Conservation (phyloP, 35 echinoderm and acorn worm genomes). For the Eucidaris tribuloides region DNA sequence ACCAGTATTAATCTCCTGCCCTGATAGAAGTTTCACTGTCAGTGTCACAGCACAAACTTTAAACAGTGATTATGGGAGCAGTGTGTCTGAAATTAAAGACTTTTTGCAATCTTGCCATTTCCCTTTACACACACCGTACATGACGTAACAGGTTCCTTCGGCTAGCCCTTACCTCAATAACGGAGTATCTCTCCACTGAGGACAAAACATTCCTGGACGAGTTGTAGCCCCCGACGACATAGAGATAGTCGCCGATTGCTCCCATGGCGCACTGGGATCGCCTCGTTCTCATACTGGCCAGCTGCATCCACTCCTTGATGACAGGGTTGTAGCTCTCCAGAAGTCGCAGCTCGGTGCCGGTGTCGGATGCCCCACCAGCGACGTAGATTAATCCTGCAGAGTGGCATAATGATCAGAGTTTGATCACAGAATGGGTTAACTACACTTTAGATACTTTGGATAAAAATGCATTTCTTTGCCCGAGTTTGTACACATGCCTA, state of each 20-base stretch:
- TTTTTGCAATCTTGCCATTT: too few species aligned
- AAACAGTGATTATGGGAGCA: too few species aligned
- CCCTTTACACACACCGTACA: too few species aligned
- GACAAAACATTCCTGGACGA: conserved; percentile 50
- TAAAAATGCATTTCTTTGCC: too few species aligned
- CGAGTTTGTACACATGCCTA: too few species aligned
- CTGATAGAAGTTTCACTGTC: too few species aligned
- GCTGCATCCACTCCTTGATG: conserved; percentile 79
- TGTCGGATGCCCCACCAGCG: conserved; percentile 63
- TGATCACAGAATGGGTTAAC: too few species aligned
- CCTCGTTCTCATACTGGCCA: conserved; percentile 73
- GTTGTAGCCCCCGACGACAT: conserved; percentile 86
- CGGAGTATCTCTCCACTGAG: conserved; percentile 77
- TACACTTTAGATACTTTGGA: too few species aligned
- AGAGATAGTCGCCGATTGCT: conserved; percentile 59
- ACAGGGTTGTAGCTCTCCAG: conserved; percentile 84
- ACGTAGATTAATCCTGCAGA: conserved; percentile 76
- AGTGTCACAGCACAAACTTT: too few species aligned
- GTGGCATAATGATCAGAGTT: not conserved
- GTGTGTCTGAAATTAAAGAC: too few species aligned
- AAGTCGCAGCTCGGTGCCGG: conserved; percentile 46
- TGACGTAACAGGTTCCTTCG: too few species aligned
- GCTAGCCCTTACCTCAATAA: conserved; percentile 63
- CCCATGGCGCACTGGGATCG: conserved; percentile 56
- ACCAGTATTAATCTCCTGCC: too few species aligned